These are phyloP conservation scores for Xanthia togata DNA, from an alignment of 2,888 invertebrate genomes.

Conservation along the genomic window DNA sequence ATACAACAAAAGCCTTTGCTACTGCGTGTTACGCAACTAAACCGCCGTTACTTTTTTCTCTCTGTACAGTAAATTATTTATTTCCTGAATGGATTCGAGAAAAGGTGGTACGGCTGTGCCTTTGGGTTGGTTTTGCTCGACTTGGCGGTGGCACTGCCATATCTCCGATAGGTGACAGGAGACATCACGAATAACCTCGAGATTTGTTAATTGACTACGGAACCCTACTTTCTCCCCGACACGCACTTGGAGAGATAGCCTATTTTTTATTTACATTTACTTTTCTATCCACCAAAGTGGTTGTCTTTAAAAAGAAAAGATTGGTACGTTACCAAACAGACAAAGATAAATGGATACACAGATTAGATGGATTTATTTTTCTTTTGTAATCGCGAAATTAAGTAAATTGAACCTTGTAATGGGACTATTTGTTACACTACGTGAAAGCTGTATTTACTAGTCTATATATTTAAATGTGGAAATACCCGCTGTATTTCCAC, in stretches of 20 bases:
- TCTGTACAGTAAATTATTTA: background rate
- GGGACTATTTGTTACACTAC: constrained; percentile 23
- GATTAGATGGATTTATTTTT: constrained; percentile 49
- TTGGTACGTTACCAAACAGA: constrained; percentile 54
- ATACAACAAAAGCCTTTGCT: too few relatives aligned
- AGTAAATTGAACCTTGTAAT: constrained; percentile 37
- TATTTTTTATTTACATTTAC: constrained; percentile 44
- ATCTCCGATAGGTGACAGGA: background rate
- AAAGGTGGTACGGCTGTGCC: too few relatives aligned
- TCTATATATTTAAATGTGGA: background rate
- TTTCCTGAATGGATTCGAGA: too few relatives aligned
- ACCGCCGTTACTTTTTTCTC: background rate
- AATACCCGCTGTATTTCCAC: too few relatives aligned
- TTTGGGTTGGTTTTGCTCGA: too few relatives aligned
- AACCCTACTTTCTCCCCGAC: constrained; percentile 2
- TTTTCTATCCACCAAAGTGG: constrained; percentile 42
- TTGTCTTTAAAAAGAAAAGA: constrained; percentile 51
- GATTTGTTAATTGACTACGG: constrained; percentile 28
- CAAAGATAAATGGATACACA: constrained; percentile 56
- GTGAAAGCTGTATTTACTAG: background rate
- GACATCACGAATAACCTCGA: background rate
- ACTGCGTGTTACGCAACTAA: too few relatives aligned
- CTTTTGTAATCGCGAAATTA: constrained; percentile 46
- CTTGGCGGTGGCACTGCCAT: too few relatives aligned
- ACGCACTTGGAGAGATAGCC: constrained; percentile 16